Evolutionary conservation across 2,888 invertebrate species (phyloP).

Genomic region (Monochamus alternatus): DNA sequence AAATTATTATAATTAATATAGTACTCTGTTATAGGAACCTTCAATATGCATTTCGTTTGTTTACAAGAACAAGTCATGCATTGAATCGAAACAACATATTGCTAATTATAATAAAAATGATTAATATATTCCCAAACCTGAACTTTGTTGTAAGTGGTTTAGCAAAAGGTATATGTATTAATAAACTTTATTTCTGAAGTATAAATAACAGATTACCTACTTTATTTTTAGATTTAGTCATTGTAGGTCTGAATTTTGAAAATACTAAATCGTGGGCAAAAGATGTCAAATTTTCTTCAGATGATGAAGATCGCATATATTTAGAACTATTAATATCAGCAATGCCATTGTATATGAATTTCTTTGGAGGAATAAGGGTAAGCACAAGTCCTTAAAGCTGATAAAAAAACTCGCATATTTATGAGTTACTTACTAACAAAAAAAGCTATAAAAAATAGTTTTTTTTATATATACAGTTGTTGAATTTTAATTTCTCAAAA

Average conservation of each 20-base stretch:
- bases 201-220: neutral
- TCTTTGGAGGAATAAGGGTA: constrained; percentile 40
- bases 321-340: constrained; percentile 17
- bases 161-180: constrained; percentile 55
- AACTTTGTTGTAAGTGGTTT: constrained; percentile 55
- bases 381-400: neutral
- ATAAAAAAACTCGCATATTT: too few relatives aligned
- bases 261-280: neutral
- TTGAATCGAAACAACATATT: constrained; percentile 60
- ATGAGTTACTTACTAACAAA: too few relatives aligned
- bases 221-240: constrained; percentile 21
- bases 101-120: constrained; percentile 56
- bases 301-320: constrained; percentile 23
- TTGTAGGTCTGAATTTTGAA: neutral
- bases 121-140: constrained; percentile 59
- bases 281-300: neutral
- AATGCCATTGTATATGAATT: constrained; percentile 22
- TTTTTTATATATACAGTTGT: too few relatives aligned
- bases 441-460: too few relatives aligned
- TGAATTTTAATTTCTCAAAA: neutral
- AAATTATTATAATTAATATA: neutral
- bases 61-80: constrained; percentile 36
- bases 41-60: constrained; percentile 55
- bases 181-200: neutral
- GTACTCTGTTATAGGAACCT: constrained; percentile 57